A percentile compares a stretch with the other conserved stretches of the same genome.
Evolutionary conservation across 2,888 invertebrate genomes (phyloP).

Genomic region (Dusona sp.): DNA sequence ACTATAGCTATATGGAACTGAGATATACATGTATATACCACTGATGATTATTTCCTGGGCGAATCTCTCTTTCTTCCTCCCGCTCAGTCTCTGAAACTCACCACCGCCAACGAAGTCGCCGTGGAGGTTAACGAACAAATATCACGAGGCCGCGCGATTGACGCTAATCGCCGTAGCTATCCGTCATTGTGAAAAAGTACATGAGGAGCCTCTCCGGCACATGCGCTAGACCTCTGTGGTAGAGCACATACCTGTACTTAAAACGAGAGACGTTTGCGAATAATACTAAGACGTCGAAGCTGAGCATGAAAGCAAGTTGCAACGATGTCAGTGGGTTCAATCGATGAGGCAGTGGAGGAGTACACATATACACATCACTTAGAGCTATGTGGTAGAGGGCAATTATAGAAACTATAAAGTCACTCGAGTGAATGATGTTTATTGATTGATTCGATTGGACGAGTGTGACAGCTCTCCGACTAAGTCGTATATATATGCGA

Average conservation of each 20-base stretch:
- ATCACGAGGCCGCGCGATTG: constrained; percentile 71
- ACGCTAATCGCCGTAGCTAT: constrained; percentile 74
- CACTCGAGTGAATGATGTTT: constrained; percentile 48
- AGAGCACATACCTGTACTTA: constrained; percentile 32
- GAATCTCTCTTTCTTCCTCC: constrained; percentile 32
- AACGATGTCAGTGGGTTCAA: not conserved
- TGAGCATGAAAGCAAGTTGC: constrained; percentile 21
- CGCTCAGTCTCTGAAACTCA: constrained; percentile 2
- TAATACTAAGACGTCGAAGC: constrained; percentile 31
- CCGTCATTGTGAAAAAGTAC: constrained; percentile 70
- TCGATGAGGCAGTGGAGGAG: constrained; percentile 7
- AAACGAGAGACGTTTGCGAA: constrained; percentile 32
- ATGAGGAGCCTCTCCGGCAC: constrained; percentile 45
- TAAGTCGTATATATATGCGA: constrained; percentile 11
- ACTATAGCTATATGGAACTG: constrained; percentile 46
- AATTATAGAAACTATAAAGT: constrained; percentile 63
- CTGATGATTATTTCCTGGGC: constrained; percentile 59
- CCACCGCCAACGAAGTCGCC: constrained; percentile 59
- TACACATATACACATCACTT: constrained; percentile 15
- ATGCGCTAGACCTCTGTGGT: constrained; percentile 6
- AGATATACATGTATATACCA: constrained; percentile 27
- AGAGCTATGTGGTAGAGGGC: constrained; percentile 33
- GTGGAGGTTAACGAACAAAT: constrained; percentile 75
- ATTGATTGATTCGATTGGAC: constrained; percentile 51
- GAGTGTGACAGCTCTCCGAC: constrained; percentile 17